A percentile compares a stretch with the other conserved stretches of the same genome.
Evolutionary conservation across 2,113 vertebrate genomes (phyloP).

Genomic region (Oryctolagus cuniculus): DNA sequence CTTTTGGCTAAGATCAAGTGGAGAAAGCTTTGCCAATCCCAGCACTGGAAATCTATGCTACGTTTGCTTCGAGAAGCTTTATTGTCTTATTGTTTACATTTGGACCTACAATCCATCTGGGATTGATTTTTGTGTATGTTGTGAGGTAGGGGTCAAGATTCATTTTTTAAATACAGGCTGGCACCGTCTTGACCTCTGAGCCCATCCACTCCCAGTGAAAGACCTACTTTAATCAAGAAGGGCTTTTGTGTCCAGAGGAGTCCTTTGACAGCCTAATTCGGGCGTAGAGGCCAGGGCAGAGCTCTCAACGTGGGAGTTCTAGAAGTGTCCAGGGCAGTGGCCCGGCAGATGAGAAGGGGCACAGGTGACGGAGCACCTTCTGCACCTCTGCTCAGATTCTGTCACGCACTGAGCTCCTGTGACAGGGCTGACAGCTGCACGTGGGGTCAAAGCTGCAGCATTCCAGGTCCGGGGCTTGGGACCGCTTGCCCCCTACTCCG

Average conservation of each 20-base stretch:
- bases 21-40: not conserved
- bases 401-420: not conserved
- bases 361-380: not conserved
- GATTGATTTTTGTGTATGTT: constrained; percentile 51
- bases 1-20: no score
- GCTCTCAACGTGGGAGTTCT: not conserved
- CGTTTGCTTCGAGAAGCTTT: not conserved
- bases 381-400: not conserved
- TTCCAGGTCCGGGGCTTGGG: not conserved
- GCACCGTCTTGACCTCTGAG: constrained; percentile 54
- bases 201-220: constrained; percentile 45
- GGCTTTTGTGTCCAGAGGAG: constrained; percentile 63
- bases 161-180: constrained; percentile 54
- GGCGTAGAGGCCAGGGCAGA: not conserved
- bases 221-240: constrained; percentile 65
- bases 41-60: not conserved
- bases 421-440: not conserved
- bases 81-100: not conserved
- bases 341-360: not conserved
- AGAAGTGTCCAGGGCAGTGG: not conserved
- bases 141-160: constrained; percentile 63
- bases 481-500: not conserved
- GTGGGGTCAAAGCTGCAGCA: not conserved
- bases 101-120: not conserved
- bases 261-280: constrained; percentile 59